A percentile compares a stretch with the other conserved stretches of the same genome.
Conservation (phyloP, 2,797 vertebrate genomes). For the Neosalanx taihuensis region DNA sequence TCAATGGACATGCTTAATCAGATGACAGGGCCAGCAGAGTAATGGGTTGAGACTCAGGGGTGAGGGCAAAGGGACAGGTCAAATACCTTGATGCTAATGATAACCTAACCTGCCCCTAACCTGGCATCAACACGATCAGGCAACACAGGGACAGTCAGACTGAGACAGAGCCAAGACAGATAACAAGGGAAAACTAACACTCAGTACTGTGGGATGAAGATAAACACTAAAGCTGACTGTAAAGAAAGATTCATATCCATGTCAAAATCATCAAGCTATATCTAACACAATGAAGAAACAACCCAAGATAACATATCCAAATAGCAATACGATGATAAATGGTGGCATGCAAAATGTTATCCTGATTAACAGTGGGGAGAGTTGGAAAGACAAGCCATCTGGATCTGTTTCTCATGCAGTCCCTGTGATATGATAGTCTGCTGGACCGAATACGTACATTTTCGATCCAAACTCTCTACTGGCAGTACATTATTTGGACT, state of each 20-base stretch:
- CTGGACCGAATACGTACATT: too few species aligned
- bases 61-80: conserved; percentile 33
- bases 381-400: too few species aligned
- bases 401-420: too few species aligned
- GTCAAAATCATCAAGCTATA: conserved; percentile 1
- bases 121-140: neutral
- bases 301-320: neutral
- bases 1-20: conserved; percentile 61
- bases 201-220: neutral
- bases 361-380: neutral
- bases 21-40: conserved; percentile 44
- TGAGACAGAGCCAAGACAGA: neutral
- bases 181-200: neutral
- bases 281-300: conserved; percentile 8
- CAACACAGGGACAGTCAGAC: neutral
- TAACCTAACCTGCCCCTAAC: neutral
- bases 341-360: neutral
- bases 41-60: conserved; percentile 40
- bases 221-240: neutral
- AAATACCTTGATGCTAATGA: conserved; percentile 17
- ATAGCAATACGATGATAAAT: conserved; percentile 4
- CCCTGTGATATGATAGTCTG: too few species aligned
- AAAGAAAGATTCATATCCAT: neutral
- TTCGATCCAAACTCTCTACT: too few species aligned
- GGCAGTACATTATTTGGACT: too few species aligned